Evolutionary conservation across 2,797 vertebrate genomes (phyloP).

Genomic region (Hippoglossus hippoglossus): DNA sequence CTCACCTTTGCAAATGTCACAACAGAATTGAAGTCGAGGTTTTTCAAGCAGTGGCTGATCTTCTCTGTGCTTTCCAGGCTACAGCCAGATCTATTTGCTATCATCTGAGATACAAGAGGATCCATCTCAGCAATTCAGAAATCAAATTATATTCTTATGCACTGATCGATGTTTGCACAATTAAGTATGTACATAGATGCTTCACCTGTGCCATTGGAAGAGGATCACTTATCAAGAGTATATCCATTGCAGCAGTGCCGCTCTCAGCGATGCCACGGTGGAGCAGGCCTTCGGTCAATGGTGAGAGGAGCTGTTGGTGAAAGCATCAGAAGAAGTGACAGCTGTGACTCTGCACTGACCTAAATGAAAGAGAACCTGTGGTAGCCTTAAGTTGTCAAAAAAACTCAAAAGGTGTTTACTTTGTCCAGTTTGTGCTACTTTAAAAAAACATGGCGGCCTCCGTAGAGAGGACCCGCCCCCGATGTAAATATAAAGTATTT

Average conservation of each 20-base stretch:
- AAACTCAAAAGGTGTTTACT: no score
- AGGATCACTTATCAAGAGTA: slow-evolving; percentile 3
- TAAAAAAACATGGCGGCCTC: no score
- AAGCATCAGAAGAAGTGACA: slow-evolving; percentile 6
- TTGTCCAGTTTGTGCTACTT: no score
- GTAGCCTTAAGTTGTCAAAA: no score
- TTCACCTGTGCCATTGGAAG: slow-evolving; percentile 62
- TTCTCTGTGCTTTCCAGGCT: slow-evolving; percentile 72
- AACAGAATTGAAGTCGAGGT: slow-evolving; percentile 58
- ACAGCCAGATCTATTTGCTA: slow-evolving; percentile 77
- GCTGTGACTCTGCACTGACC: neutral
- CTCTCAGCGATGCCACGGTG: slow-evolving; percentile 83
- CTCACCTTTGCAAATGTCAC: slow-evolving; percentile 54
- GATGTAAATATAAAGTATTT: no score
- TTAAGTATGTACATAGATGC: neutral
- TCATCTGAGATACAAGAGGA: slow-evolving; percentile 46
- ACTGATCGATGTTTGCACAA: neutral
- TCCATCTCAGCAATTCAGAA: neutral
- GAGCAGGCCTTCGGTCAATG: slow-evolving; percentile 79
- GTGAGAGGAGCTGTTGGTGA: slow-evolving; percentile 77
- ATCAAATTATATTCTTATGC: neutral
- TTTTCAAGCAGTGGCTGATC: slow-evolving; percentile 76
- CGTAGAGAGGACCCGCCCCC: no score
- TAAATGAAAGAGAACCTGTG: no score
- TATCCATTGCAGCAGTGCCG: slow-evolving; percentile 73